phyloP scores from a whole-genome alignment of 2,888 invertebrate genomes.

The Miltochrista miniata region DNA sequence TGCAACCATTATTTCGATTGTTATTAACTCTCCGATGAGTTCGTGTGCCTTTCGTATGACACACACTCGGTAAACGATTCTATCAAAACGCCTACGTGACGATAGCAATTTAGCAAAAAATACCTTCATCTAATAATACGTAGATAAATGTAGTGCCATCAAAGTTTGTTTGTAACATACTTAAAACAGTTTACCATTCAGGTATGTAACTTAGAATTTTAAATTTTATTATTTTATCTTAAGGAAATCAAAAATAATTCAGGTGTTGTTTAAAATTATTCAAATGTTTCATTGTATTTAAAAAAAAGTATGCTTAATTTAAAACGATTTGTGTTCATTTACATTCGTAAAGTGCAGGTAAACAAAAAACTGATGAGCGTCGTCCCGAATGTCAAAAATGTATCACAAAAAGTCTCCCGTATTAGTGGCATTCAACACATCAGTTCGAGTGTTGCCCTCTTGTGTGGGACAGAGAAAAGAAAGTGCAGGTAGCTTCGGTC shows the following conservation, averaged over 20 bases:
- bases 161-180: no score
- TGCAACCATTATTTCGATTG: conserved; percentile 22
- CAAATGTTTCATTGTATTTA: conserved; percentile 31
- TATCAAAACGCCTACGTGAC: conserved; percentile 26
- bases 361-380: conserved; percentile 22
- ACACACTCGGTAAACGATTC: conserved; percentile 22
- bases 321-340: conserved; percentile 15
- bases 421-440: conserved; percentile 56
- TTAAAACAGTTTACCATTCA: background rate
- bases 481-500: conserved; percentile 70
- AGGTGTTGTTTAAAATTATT: conserved; percentile 22
- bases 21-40: conserved; percentile 27
- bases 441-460: conserved; percentile 48
- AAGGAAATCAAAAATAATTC: conserved; percentile 26
- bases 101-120: conserved; percentile 26
- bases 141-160: no score
- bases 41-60: conserved; percentile 11
- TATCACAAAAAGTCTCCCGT: conserved; percentile 51
- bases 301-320: conserved; percentile 29
- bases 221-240: background rate
- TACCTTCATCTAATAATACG: no score
- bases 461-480: conserved; percentile 78
- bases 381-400: conserved; percentile 43
- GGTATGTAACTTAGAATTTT: conserved; percentile 15
- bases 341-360: conserved; percentile 15